These are phyloP conservation scores for Tinamus major DNA, from an alignment of 2,797 vertebrate genomes.

Conservation along the genomic window DNA sequence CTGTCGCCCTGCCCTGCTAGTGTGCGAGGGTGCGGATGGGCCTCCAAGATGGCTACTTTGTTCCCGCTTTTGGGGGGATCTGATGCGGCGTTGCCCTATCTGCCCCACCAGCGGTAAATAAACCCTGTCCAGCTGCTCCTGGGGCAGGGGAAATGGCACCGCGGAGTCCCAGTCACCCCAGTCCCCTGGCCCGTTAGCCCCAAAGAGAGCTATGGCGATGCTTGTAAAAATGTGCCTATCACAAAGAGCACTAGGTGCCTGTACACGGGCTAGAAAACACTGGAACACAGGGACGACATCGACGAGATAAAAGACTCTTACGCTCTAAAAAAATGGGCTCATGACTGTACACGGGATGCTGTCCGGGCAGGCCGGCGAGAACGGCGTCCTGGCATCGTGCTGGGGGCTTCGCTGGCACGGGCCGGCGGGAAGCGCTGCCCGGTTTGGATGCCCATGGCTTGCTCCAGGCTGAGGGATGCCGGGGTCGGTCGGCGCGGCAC, in stretches of 20 bases:
- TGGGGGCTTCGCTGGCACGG: no score
- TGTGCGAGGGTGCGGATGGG: neutral
- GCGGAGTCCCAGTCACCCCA: neutral
- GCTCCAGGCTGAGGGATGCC: no score
- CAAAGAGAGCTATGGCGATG: no score
- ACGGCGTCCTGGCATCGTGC: no score
- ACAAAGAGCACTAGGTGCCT: neutral
- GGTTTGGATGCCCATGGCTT: no score
- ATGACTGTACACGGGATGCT: neutral
- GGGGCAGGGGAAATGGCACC: neutral
- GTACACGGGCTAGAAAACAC: neutral
- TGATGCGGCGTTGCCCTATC: neutral
- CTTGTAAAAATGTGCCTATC: neutral
- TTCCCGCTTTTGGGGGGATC: neutral
- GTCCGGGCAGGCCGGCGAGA: neutral
- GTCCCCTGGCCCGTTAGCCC: no score
- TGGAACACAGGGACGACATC: neutral
- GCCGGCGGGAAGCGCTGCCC: neutral
- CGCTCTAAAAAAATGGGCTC: neutral
- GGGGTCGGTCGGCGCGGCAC: no score
- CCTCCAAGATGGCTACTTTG: neutral
- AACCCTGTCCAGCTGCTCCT: neutral
- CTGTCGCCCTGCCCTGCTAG: neutral
- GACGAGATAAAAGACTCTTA: neutral
- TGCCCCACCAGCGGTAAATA: neutral